Conservation (phyloP, 2,888 invertebrate genomes). For the Caradrina clavipalpis region DNA sequence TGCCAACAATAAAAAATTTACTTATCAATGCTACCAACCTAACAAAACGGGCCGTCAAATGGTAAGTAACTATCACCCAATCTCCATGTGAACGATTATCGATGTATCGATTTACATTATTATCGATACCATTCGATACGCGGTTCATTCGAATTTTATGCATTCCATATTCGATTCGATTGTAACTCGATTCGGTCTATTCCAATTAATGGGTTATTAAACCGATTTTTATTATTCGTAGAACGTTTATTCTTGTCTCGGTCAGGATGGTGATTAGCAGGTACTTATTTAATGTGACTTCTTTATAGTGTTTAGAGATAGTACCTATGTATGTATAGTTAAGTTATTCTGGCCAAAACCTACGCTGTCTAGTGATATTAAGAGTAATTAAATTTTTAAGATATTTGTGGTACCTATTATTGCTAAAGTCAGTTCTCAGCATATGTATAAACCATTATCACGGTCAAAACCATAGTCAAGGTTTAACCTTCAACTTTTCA, state of each 20-base stretch:
- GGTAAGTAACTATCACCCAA: conserved; percentile 44
- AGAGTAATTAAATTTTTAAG: too few species aligned
- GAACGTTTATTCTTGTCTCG: conserved; percentile 49
- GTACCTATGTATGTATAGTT: background rate
- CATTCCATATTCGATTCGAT: conserved; percentile 67
- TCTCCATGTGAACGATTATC: conserved; percentile 53
- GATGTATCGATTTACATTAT: conserved; percentile 61
- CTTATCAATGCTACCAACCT: conserved; percentile 58
- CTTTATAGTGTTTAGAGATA: conserved; percentile 6
- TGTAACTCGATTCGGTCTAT: conserved; percentile 62
- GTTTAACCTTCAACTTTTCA: too few species aligned
- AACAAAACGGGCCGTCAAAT: conserved; percentile 46
- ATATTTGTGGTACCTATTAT: too few species aligned
- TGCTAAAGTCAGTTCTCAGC: too few species aligned
- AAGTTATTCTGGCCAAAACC: too few species aligned
- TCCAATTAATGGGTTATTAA: conserved; percentile 65
- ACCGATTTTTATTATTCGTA: conserved; percentile 59
- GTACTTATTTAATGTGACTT: conserved; percentile 22
- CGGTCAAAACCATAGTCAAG: too few species aligned
- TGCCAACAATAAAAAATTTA: conserved; percentile 41
- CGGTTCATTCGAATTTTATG: conserved; percentile 61
- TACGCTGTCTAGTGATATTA: too few species aligned
- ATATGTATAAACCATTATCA: too few species aligned
- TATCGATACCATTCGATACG: conserved; percentile 65
- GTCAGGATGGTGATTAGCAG: conserved; percentile 29